Conservation (phyloP, 2,113 vertebrate genomes). For the Epinephelus moara region DNA sequence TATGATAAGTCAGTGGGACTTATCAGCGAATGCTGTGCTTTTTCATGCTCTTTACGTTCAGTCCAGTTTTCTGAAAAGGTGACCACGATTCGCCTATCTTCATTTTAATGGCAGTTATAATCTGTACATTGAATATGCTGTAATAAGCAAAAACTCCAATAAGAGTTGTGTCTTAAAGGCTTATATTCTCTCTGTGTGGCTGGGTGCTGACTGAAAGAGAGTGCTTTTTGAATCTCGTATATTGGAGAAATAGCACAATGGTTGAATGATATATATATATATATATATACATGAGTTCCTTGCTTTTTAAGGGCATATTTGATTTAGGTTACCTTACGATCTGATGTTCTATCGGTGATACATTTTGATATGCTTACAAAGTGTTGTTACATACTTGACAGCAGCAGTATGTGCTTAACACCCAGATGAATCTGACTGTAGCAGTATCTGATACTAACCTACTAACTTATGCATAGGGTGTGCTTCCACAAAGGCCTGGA, state of each 20-base stretch:
- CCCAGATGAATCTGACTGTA: slow-evolving; percentile 43
- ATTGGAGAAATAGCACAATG: slow-evolving; percentile 72
- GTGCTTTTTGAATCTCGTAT: slow-evolving; percentile 49
- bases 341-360: slow-evolving; percentile 31
- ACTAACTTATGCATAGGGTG: slow-evolving; percentile 46
- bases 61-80: slow-evolving; percentile 27
- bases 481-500: slow-evolving; percentile 18
- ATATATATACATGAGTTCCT: slow-evolving; percentile 17
- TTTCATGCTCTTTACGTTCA: slow-evolving; percentile 40
- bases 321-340: slow-evolving; percentile 35
- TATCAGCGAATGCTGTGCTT: slow-evolving; percentile 53
- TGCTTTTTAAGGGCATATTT: slow-evolving; percentile 56
- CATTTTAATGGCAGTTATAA: slow-evolving; percentile 36
- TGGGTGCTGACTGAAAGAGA: slow-evolving; percentile 51
- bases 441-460: slow-evolving; percentile 63
- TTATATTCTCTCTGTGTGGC: slow-evolving; percentile 53
- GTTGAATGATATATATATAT: slow-evolving; percentile 40
- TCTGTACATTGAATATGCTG: slow-evolving; percentile 50
- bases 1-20: slow-evolving; percentile 27
- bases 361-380: slow-evolving; percentile 53
- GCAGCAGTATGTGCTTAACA: slow-evolving; percentile 43
- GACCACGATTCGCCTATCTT: slow-evolving; percentile 22
- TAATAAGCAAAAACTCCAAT: slow-evolving; percentile 38
- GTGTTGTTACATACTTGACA: slow-evolving; percentile 48
- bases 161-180: slow-evolving; percentile 49